Evolutionary conservation across 2,113 vertebrate species (phyloP).

Genomic region (Chaenocephalus aceratus): DNA sequence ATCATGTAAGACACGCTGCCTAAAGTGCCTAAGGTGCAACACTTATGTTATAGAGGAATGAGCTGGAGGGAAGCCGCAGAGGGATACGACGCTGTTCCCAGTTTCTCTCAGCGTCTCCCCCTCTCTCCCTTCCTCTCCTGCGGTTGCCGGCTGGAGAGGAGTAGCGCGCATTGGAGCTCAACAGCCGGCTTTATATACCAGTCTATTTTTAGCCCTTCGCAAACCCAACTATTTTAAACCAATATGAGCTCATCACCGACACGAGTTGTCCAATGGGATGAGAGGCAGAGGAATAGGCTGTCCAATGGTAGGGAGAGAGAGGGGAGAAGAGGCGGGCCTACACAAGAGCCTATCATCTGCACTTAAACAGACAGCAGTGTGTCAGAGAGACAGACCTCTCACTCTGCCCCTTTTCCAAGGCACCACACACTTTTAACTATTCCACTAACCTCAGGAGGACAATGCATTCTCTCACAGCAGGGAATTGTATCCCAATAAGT

Average conservation of each 20-base stretch:
- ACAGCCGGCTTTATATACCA: constrained; percentile 79
- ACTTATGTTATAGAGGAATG: constrained; percentile 36
- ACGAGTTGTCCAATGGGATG: constrained; percentile 70
- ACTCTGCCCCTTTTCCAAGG: constrained; percentile 38
- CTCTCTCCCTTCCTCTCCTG: neutral
- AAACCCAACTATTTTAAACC: constrained; percentile 85
- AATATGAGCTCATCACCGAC: constrained; percentile 83
- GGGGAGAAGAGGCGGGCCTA: constrained; percentile 51
- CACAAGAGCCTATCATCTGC: constrained; percentile 40
- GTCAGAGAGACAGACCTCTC: neutral
- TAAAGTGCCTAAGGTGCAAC: constrained; percentile 66
- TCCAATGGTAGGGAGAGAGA: constrained; percentile 67
- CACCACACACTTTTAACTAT: neutral
- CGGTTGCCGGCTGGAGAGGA: constrained; percentile 23
- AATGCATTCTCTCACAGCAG: neutral
- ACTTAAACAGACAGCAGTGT: neutral
- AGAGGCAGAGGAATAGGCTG: neutral
- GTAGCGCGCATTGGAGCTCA: constrained; percentile 16
- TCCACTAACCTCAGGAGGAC: neutral
- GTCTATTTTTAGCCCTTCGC: constrained; percentile 83
- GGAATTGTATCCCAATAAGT: neutral
- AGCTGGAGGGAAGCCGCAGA: constrained; percentile 30
- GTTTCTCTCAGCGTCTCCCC: neutral
- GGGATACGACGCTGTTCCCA: neutral
- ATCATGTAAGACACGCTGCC: constrained; percentile 41